Percentiles rank a stretch among this genome's conserved stretches.
Conservation (phyloP, 1,140 invertebrate genomes). For the Drosophila fuyamai region DNA sequence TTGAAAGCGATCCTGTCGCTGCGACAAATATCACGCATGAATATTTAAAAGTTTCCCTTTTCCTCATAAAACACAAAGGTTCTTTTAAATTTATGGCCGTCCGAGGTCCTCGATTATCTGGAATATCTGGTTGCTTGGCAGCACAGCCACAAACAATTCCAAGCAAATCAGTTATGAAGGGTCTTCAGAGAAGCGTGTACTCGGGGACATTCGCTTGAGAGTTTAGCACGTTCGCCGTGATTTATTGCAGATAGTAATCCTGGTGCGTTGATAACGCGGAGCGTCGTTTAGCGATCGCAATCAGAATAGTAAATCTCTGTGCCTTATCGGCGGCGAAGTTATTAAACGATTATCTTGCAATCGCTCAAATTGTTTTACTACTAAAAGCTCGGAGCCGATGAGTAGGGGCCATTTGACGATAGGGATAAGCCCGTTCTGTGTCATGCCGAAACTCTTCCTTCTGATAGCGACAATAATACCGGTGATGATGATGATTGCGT, state of each 20-base stretch:
- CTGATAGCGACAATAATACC: slow-evolving; percentile 11
- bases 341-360: slow-evolving; percentile 67
- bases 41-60: slow-evolving; percentile 69
- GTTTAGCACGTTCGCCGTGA: slow-evolving; percentile 41
- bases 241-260: slow-evolving; percentile 36
- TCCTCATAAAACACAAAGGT: slow-evolving; percentile 56
- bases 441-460: slow-evolving; percentile 36
- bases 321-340: slow-evolving; percentile 39
- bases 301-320: slow-evolving; percentile 48
- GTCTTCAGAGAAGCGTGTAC: slow-evolving; percentile 19
- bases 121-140: slow-evolving; percentile 18
- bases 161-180: slow-evolving; percentile 52
- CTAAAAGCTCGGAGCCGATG: slow-evolving; percentile 22
- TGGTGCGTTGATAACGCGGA: slow-evolving; percentile 27
- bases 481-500: slow-evolving; percentile 23
- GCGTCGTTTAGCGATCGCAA: slow-evolving; percentile 10
- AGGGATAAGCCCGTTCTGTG: slow-evolving; percentile 26
- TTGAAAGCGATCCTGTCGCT: slow-evolving; percentile 73
- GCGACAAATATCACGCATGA: slow-evolving; percentile 79
- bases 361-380: slow-evolving; percentile 55
- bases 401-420: slow-evolving; percentile 28
- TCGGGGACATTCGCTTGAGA: slow-evolving; percentile 6
- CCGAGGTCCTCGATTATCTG: slow-evolving; percentile 24
- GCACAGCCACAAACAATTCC: slow-evolving; percentile 12
- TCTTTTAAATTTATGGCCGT: slow-evolving; percentile 55